Percentiles rank a stretch among this genome's conserved stretches.
Evolutionary conservation across 2,888 invertebrate genomes (phyloP).

Genomic region (Balanococcus diminutus): DNA sequence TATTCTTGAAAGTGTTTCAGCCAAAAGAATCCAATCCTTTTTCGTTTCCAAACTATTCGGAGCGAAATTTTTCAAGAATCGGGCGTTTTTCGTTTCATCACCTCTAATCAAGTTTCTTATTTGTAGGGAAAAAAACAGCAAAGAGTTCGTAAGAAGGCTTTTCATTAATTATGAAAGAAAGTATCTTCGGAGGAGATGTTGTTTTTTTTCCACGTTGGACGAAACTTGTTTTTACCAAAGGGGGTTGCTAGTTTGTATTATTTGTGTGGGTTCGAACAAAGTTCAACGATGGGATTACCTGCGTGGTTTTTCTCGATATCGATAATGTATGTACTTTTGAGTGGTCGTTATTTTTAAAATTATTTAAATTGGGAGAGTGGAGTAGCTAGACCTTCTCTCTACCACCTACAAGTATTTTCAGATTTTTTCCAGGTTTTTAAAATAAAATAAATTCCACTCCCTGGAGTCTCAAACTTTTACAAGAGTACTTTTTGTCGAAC

Average conservation of each 20-base stretch:
- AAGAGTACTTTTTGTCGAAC: too few relatives aligned
- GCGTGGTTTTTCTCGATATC: too few relatives aligned
- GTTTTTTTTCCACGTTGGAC: neutral
- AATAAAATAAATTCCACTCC: too few relatives aligned
- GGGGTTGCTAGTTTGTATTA: neutral
- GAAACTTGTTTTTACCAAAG: neutral
- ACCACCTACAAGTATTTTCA: too few relatives aligned
- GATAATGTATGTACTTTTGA: too few relatives aligned
- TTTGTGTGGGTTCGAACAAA: neutral
- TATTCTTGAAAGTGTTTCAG: neutral
- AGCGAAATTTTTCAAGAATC: neutral
- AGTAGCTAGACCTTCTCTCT: too few relatives aligned
- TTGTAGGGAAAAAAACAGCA: neutral
- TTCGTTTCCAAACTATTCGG: neutral
- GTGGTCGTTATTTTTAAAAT: too few relatives aligned
- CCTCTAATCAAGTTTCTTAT: constrained; percentile 20
- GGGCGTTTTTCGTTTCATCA: neutral
- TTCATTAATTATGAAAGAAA: neutral
- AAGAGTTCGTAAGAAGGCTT: neutral
- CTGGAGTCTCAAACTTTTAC: too few relatives aligned
- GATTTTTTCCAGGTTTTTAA: too few relatives aligned
- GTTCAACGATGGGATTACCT: too few relatives aligned
- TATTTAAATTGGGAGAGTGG: too few relatives aligned
- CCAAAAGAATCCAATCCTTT: constrained; percentile 6
- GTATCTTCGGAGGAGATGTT: neutral